Conservation (phyloP, 2,888 invertebrate species). For the Dexiosoma caninum region DNA sequence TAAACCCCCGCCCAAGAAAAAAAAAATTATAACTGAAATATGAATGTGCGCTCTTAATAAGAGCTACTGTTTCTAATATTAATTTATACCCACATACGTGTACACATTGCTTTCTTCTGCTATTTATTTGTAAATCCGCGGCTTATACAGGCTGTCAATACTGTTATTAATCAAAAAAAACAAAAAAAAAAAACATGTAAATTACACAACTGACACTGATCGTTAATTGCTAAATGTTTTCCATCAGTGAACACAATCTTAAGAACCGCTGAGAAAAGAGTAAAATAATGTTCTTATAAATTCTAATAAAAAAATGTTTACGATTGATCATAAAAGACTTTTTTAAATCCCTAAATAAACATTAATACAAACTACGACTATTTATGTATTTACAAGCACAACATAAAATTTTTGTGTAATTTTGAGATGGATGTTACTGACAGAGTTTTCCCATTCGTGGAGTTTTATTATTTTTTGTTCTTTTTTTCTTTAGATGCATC, state of each 20-base stretch:
- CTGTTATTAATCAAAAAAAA: slow-evolving; percentile 62
- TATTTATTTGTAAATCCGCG: not conserved
- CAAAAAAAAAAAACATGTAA: too few relatives aligned
- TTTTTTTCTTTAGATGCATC: too few relatives aligned
- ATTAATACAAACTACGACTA: not conserved
- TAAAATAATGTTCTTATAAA: not conserved
- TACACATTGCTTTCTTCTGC: not conserved
- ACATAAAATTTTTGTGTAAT: not conserved
- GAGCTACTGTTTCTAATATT: slow-evolving; percentile 10
- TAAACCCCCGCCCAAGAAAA: not conserved
- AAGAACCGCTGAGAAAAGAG: slow-evolving; percentile 1
- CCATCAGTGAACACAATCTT: slow-evolving; percentile 6
- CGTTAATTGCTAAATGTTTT: slow-evolving; percentile 9
- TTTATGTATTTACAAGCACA: not conserved
- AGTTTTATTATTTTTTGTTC: too few relatives aligned
- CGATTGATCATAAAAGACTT: slow-evolving; percentile 7
- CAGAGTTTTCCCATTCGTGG: too few relatives aligned
- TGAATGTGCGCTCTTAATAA: not conserved
- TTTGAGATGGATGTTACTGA: too few relatives aligned
- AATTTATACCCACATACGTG: not conserved
- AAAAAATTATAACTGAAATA: too few relatives aligned
- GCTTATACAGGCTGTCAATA: slow-evolving; percentile 51
- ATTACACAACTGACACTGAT: not conserved
- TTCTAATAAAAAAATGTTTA: not conserved
- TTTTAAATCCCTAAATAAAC: not conserved